Base-by-base conservation (phyloP, 2,888 invertebrate species). In the Dyspetes luteomarginatus region DNA sequence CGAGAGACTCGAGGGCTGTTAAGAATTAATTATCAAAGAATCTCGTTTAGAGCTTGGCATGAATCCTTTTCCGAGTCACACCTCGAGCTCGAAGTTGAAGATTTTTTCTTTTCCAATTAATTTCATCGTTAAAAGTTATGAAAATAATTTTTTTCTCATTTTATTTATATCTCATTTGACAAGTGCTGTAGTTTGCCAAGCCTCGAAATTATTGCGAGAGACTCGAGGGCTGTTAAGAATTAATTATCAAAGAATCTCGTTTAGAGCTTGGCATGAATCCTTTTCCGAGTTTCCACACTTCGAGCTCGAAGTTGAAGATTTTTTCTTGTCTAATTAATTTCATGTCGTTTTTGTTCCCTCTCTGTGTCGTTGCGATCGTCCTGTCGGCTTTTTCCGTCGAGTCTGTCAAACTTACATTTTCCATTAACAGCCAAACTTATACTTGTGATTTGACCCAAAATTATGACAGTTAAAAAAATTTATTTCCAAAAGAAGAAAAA, bases 211-310 rank as follows among this genome's bases (percentile, higher is more conserved):
- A 36, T 36, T 36, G 12, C 0, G 0, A 19, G 5, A 24, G 48
- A 30, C 22, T 9, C 56, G 24, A 69, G 4, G 1, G 1, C 30
- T n/a, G 9, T 48, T 43, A 24, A 22, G 28, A 69, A 36, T 2
- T 36, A 2, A 0, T 12, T 36, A 3, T 36, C 48, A 55, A 64
- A n/a, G 43, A 73, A 56, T 45, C 19, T 65, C 56, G 64, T 74
- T 43, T 55, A 56, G 55, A 77, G 76, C 77, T 56, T 48, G 73
- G 81, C 81, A 81, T 81, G 81, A 81, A 77, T 81, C 81, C 81
- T 81, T 73, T 81, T 67, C 67, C 67, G 60, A 76, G 56, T 56
- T n/a, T n/a, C n/a, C n/a, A n/a, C 15, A 48, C 72, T 75, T 45
- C 19, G 45, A 28, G 22, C 55, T 72, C 43, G 60, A 67, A 36